Evolutionary conservation across 1,140 invertebrate species (phyloP).

Genomic region (Neuroterus valhalla): DNA sequence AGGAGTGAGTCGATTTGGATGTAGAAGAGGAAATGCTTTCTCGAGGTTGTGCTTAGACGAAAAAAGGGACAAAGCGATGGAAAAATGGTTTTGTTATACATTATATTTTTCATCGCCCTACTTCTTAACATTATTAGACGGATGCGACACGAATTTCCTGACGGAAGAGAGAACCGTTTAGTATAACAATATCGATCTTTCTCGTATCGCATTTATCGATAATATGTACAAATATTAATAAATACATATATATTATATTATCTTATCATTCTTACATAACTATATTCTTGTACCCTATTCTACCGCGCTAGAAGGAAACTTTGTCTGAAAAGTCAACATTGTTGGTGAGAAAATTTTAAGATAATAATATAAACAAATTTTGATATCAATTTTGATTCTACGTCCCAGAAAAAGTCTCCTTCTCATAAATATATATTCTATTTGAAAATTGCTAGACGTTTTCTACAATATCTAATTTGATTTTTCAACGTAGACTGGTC

Average conservation of each 20-base stretch:
- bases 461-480: not conserved
- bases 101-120: constrained; percentile 52
- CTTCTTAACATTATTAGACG: constrained; percentile 39
- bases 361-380: no score
- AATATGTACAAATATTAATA: constrained; percentile 60
- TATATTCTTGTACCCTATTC: constrained; percentile 23
- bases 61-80: constrained; percentile 14
- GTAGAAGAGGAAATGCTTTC: constrained; percentile 21
- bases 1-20: not conserved
- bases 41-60: constrained; percentile 25
- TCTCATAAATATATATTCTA: constrained; percentile 1
- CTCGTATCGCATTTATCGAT: constrained; percentile 43
- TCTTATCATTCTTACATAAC: not conserved
- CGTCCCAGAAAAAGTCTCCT: constrained; percentile 3
- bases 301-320: not conserved
- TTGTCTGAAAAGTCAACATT: not conserved
- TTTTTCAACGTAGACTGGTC: not conserved
- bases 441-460: constrained; percentile 4
- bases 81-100: constrained; percentile 43
- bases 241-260: constrained; percentile 32
- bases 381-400: no score
- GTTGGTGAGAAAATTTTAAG: no score
- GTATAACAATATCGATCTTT: constrained; percentile 35
- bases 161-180: constrained; percentile 7
- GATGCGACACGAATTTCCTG: not conserved